Conservation (phyloP, 2,888 invertebrate genomes). For the Apamea epomidion region DNA sequence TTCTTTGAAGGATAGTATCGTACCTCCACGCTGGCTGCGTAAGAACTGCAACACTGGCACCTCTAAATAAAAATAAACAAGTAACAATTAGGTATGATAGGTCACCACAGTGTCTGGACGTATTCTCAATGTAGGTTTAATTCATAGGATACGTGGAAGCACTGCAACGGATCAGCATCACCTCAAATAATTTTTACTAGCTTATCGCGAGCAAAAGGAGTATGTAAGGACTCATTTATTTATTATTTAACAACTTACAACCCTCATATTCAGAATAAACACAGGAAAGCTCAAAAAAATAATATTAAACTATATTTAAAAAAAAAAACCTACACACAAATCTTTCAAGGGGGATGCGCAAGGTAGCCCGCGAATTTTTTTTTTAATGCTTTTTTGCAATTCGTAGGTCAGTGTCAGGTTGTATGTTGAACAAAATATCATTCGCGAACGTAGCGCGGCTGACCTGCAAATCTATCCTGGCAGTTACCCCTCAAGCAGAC, state of each 20-base stretch:
- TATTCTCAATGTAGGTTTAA: neutral
- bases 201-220: neutral
- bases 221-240: neutral
- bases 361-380: too few relatives aligned
- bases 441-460: too few relatives aligned
- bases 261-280: neutral
- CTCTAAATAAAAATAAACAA: slow-evolving; percentile 24
- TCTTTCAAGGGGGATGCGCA: neutral
- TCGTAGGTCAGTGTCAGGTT: too few relatives aligned
- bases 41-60: slow-evolving; percentile 45
- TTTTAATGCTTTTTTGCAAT: too few relatives aligned
- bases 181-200: neutral
- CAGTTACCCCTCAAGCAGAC: too few relatives aligned
- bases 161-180: too few relatives aligned
- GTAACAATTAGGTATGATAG: neutral
- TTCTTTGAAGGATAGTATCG: slow-evolving; percentile 51
- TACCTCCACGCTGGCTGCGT: slow-evolving; percentile 57
- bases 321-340: neutral
- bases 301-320: neutral
- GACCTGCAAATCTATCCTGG: too few relatives aligned
- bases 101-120: too few relatives aligned
- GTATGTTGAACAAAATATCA: too few relatives aligned
- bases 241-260: neutral
- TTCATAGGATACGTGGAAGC: neutral
- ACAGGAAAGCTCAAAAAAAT: neutral